phyloP scores from a whole-genome alignment of 2,797 vertebrate genomes.

The Phoebastria nigripes region DNA sequence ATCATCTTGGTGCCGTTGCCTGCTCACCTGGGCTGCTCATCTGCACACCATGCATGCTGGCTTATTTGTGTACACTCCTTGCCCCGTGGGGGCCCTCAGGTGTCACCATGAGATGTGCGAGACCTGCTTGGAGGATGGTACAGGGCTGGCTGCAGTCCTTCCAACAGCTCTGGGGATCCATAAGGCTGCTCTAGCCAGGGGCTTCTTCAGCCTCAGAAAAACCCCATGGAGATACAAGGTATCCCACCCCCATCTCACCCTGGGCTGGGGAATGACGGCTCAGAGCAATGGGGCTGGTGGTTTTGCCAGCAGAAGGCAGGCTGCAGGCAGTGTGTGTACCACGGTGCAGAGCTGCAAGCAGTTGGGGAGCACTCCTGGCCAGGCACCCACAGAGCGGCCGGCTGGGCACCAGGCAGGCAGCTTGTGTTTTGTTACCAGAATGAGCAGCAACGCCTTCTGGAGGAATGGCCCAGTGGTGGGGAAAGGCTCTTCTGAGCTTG shows the following conservation, averaged over 20 bases:
- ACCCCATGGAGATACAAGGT: background rate
- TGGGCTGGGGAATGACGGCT: background rate
- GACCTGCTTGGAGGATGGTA: background rate
- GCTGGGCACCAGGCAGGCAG: background rate
- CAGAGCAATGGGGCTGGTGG: too few relatives aligned
- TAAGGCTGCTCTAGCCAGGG: background rate
- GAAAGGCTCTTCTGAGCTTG: background rate
- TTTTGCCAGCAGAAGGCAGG: background rate
- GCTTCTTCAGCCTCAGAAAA: background rate
- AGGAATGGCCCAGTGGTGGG: too few relatives aligned
- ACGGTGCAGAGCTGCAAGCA: background rate
- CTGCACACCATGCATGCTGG: background rate
- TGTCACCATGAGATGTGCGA: background rate
- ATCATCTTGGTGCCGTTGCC: background rate
- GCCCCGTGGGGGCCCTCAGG: too few relatives aligned
- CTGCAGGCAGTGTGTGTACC: fast-evolving
- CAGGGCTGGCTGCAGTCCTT: background rate
- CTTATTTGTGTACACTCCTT: background rate
- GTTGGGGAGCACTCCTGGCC: background rate
- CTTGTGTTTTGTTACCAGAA: background rate
- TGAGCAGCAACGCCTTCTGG: background rate
- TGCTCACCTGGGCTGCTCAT: background rate
- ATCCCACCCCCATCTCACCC: background rate
- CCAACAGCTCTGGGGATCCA: background rate
- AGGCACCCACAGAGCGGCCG: fast-evolving